Evolutionary conservation across 2,113 vertebrate genomes (phyloP).

Genomic region (Ranitomeya imitator): DNA sequence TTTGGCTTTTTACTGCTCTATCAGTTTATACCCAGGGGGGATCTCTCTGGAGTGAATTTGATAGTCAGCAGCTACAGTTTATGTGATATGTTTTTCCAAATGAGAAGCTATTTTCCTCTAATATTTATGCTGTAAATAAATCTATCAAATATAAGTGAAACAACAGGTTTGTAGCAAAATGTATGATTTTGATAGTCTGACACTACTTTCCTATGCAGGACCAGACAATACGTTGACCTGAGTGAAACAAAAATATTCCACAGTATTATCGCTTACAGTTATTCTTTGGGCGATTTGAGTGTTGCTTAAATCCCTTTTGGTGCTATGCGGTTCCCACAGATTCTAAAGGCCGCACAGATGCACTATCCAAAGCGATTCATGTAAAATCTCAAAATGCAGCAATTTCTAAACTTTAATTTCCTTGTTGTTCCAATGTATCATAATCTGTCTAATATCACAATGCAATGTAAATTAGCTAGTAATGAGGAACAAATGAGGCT

Average conservation of each 20-base stretch:
- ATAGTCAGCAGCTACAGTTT: constrained; percentile 35
- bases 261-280: not conserved
- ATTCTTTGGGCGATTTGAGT: constrained; percentile 25
- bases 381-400: not conserved
- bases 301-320: constrained; percentile 18
- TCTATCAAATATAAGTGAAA: constrained; percentile 35
- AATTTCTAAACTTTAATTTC: constrained; percentile 8
- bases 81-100: constrained; percentile 43
- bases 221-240: constrained; percentile 5
- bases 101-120: constrained; percentile 29
- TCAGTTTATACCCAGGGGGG: constrained; percentile 46
- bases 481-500: constrained; percentile 43
- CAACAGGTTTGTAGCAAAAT: constrained; percentile 21
- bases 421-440: constrained; percentile 34
- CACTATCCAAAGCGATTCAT: not conserved
- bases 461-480: constrained; percentile 27
- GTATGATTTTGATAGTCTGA: not conserved
- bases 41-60: constrained; percentile 38
- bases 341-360: not conserved
- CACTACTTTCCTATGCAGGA: not conserved
- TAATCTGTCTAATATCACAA: constrained; percentile 35
- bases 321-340: not conserved
- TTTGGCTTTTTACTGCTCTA: constrained; percentile 27
- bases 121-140: constrained; percentile 41
- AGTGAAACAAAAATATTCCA: constrained; percentile 8